A percentile compares a stretch with the other conserved stretches of the same genome.
These are phyloP conservation scores for Hyposmocoma kahamanoa DNA, from an alignment of 1,140 invertebrate genomes.

Conservation along the genomic window DNA sequence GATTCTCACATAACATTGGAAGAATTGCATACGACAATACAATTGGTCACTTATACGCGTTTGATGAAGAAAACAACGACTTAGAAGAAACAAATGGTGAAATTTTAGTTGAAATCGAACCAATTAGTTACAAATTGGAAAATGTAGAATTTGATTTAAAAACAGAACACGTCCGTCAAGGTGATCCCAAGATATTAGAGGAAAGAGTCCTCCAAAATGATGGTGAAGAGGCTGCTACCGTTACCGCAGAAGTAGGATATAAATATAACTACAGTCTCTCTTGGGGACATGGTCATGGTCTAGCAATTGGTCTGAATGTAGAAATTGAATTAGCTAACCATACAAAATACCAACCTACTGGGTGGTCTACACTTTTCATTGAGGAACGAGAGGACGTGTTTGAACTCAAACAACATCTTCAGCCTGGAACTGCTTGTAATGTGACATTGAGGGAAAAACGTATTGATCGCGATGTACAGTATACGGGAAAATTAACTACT, in stretches of 20 bases:
- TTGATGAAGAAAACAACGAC: conserved; percentile 76
- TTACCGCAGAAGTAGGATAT: conserved; percentile 82
- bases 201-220: conserved; percentile 78
- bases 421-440: conserved; percentile 85
- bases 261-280: conserved; percentile 79
- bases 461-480: conserved; percentile 81
- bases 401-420: conserved; percentile 76
- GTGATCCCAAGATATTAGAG: conserved; percentile 73
- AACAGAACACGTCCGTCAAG: conserved; percentile 73
- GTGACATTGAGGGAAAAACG: conserved; percentile 83
- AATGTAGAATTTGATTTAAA: conserved; percentile 77
- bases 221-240: conserved; percentile 68
- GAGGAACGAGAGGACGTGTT: conserved; percentile 75
- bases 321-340: conserved; percentile 77
- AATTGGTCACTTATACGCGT: conserved; percentile 79
- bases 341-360: conserved; percentile 74
- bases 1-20: conserved; percentile 78
- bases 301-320: conserved; percentile 83
- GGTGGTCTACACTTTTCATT: conserved; percentile 79
- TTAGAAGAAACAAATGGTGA: conserved; percentile 79
- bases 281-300: conserved; percentile 85
- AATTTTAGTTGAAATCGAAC: conserved; percentile 85
- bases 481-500: conserved; percentile 80
- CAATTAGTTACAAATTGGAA: conserved; percentile 82
- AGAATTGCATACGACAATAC: conserved; percentile 77